phyloP scores from a whole-genome alignment of 2,797 vertebrate genomes.

The Arrhamphus sclerolepis region DNA sequence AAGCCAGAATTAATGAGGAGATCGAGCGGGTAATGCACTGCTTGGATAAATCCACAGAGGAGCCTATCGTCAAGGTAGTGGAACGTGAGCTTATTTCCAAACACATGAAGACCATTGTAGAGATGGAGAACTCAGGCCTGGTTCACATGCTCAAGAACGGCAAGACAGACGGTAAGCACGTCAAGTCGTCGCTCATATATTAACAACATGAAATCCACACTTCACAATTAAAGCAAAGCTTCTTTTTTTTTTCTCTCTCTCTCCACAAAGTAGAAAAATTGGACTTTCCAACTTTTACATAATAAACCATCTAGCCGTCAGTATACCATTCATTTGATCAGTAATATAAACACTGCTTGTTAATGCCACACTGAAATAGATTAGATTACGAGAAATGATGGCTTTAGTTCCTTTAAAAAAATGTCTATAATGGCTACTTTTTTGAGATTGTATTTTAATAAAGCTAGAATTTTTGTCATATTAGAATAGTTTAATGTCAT shows the following conservation, averaged over 20 bases:
- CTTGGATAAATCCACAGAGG: conserved; percentile 96
- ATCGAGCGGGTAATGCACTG: conserved; percentile 98
- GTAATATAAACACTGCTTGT: too few relatives aligned
- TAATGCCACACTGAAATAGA: too few relatives aligned
- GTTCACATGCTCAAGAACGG: conserved; percentile 98
- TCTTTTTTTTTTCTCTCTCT: too few relatives aligned
- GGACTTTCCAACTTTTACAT: neutral
- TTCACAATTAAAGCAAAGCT: neutral
- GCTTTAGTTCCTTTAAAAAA: neutral
- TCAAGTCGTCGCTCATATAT: neutral
- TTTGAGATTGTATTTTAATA: too few relatives aligned
- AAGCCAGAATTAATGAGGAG: conserved; percentile 98
- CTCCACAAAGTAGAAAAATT: neutral
- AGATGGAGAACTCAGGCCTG: conserved; percentile 98
- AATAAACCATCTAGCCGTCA: too few relatives aligned
- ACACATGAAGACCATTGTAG: conserved; percentile 98
- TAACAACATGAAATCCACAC: neutral
- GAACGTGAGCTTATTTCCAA: conserved; percentile 97
- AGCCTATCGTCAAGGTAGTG: conserved; percentile 96
- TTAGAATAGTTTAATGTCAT: too few relatives aligned
- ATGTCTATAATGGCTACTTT: too few relatives aligned
- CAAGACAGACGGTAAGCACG: conserved; percentile 89
- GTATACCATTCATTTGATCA: too few relatives aligned
- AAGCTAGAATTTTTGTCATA: too few relatives aligned
- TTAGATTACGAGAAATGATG: neutral